Conservation (phyloP, 2,113 vertebrate genomes). For the Hydrolagus affinis region DNA sequence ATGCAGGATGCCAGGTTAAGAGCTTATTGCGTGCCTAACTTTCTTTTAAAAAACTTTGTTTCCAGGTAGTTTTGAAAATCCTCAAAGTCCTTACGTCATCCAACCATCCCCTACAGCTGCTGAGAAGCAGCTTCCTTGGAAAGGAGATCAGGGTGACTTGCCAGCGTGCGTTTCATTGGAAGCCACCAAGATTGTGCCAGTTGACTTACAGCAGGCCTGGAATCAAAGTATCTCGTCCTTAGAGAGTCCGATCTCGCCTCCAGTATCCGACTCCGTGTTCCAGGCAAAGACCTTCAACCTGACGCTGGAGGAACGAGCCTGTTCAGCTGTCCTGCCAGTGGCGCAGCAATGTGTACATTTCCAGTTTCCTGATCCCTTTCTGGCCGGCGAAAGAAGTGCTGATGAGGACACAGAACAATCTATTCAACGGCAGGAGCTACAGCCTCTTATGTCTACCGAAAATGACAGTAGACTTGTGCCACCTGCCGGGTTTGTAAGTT, state of each 20-base stretch:
- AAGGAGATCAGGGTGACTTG: constrained; percentile 66
- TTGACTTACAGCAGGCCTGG: constrained; percentile 88
- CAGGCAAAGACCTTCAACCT: constrained; percentile 50
- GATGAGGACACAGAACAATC: constrained; percentile 55
- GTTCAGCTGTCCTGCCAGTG: constrained; percentile 36
- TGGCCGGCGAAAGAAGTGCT: constrained; percentile 49
- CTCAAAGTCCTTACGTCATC: constrained; percentile 63
- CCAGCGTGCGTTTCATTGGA: constrained; percentile 81
- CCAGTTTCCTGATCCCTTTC: constrained; percentile 53
- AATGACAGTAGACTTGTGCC: constrained; percentile 51
- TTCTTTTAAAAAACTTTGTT: constrained; percentile 31
- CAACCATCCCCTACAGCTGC: constrained; percentile 63
- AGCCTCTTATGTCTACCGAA: constrained; percentile 68
- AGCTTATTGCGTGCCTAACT: neutral
- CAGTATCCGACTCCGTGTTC: constrained; percentile 52
- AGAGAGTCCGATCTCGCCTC: constrained; percentile 82
- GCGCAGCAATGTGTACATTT: constrained; percentile 55
- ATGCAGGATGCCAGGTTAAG: neutral
- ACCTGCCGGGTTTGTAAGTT: constrained; percentile 36
- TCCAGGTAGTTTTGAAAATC: constrained; percentile 61
- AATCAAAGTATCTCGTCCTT: constrained; percentile 93
- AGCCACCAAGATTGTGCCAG: constrained; percentile 88
- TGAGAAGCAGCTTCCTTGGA: constrained; percentile 82
- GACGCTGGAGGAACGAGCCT: constrained; percentile 48
- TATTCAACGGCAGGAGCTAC: constrained; percentile 62